Percentiles rank a stretch among this genome's conserved stretches.
Conservation (phyloP, 2,113 vertebrate genomes). For the Sylvilagus bachmani region DNA sequence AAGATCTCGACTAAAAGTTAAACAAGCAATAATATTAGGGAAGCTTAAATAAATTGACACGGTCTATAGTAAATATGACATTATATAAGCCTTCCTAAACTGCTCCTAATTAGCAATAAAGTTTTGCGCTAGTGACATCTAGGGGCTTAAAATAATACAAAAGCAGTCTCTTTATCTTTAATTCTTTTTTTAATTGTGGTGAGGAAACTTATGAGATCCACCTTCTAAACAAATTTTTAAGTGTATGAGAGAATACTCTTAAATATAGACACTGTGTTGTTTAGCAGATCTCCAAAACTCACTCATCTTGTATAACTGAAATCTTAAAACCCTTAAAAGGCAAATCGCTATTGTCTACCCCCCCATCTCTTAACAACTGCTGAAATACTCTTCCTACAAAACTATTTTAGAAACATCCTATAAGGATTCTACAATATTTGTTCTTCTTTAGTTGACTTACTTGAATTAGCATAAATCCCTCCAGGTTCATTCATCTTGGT, state of each 20-base stretch:
- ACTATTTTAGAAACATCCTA: background rate
- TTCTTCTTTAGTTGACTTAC: background rate
- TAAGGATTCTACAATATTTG: background rate
- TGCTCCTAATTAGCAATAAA: constrained; percentile 1
- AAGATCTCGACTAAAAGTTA: constrained; percentile 19
- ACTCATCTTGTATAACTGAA: background rate
- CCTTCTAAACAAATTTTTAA: background rate
- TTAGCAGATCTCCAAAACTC: background rate
- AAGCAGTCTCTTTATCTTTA: constrained; percentile 14
- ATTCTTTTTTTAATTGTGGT: background rate
- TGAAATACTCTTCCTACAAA: background rate
- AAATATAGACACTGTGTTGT: background rate
- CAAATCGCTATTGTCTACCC: background rate
- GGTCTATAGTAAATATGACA: background rate
- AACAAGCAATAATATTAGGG: background rate
- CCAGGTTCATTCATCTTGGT: background rate
- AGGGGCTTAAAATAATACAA: constrained; percentile 37
- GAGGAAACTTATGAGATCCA: background rate
- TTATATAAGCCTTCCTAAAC: constrained; percentile 18
- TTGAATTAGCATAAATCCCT: background rate
- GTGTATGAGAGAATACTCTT: background rate
- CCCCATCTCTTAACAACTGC: background rate
- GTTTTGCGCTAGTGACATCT: constrained; percentile 44
- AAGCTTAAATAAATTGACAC: background rate
- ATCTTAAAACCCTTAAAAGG: background rate